Evolutionary conservation across 2,113 vertebrate species (phyloP).

Genomic region (Cricetomys ansorgei): DNA sequence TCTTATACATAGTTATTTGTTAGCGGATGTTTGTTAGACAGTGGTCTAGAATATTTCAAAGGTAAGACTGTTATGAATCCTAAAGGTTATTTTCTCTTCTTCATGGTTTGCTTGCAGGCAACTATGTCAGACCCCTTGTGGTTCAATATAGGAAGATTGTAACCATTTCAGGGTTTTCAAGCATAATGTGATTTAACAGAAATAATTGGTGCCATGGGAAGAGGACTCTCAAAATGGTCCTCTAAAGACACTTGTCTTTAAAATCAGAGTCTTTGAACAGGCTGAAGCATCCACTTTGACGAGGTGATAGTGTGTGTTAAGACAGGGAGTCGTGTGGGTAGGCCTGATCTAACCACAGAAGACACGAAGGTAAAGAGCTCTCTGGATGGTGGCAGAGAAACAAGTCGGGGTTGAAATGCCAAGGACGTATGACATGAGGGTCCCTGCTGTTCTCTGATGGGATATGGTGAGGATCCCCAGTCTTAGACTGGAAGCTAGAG

Average conservation of each 20-base stretch:
- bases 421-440: neutral
- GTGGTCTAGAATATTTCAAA: neutral
- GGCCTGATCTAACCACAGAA: neutral
- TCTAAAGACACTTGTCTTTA: neutral
- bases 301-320: neutral
- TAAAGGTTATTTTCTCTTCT: neutral
- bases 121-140: neutral
- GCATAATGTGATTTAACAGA: constrained; percentile 1
- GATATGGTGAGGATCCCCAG: neutral
- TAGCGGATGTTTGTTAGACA: neutral
- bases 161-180: constrained; percentile 6
- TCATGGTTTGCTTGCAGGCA: neutral
- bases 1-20: constrained; percentile 31
- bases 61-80: neutral
- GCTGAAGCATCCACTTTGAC: neutral
- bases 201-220: neutral
- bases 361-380: neutral
- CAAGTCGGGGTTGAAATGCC: neutral
- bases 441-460: neutral
- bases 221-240: constrained; percentile 18
- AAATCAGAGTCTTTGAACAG: neutral
- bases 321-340: neutral
- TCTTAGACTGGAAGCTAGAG: neutral
- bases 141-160: constrained; percentile 2
- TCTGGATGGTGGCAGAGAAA: neutral